Conservation (phyloP, 2,888 invertebrate genomes). For the Acanthosepion esculentum region DNA sequence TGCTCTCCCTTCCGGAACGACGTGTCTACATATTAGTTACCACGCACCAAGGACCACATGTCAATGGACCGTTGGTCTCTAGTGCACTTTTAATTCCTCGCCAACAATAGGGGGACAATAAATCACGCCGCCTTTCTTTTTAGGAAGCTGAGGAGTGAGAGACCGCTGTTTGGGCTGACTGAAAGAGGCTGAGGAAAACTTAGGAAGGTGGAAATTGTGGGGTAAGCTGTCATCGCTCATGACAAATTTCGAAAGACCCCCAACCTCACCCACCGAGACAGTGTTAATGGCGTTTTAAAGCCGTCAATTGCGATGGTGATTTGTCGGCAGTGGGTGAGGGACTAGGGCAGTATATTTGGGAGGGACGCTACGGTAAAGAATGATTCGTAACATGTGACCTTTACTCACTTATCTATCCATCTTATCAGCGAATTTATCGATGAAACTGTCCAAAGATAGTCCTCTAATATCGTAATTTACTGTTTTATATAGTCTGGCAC, state of each 20-base stretch:
- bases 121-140: neutral
- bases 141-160: neutral
- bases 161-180: neutral
- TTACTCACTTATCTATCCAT: slow-evolving; percentile 17
- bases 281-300: slow-evolving; percentile 1
- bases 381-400: neutral
- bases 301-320: neutral
- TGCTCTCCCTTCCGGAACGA: neutral
- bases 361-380: neutral
- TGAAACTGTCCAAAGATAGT: too few relatives aligned
- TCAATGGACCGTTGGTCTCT: neutral
- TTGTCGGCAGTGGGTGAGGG: neutral
- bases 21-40: slow-evolving; percentile 10
- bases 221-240: slow-evolving; percentile 13
- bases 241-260: neutral
- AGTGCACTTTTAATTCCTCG: neutral
- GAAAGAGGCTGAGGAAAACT: neutral
- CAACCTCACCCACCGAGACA: neutral
- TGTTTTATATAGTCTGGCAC: neutral
- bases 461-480: neutral
- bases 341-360: neutral
- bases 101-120: slow-evolving; percentile 11
- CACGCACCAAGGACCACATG: slow-evolving; percentile 13
- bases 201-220: neutral
- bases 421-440: neutral